phyloP scores from a whole-genome alignment of 2,888 invertebrate species.

The Pasiphila rectangulata region DNA sequence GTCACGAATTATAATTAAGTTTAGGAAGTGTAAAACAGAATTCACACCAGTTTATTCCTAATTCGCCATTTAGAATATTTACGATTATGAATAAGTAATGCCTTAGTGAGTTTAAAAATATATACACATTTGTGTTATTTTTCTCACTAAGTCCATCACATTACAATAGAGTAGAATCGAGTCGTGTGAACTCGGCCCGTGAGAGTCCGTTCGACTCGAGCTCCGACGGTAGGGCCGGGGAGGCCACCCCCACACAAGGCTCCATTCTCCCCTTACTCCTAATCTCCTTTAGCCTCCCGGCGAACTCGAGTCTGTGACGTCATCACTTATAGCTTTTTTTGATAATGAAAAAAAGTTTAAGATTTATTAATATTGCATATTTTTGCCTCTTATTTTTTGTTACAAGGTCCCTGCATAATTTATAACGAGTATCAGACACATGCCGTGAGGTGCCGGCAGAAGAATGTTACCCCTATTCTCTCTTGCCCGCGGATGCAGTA shows the following conservation, averaged over 20 bases:
- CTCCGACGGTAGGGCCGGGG: background rate
- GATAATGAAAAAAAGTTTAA: conserved; percentile 65
- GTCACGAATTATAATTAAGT: too few relatives aligned
- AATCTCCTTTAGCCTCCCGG: conserved; percentile 68
- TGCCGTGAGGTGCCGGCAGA: too few relatives aligned
- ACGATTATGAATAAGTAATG: too few relatives aligned
- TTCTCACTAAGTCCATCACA: conserved; percentile 10
- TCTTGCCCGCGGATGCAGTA: too few relatives aligned
- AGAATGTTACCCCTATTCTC: too few relatives aligned
- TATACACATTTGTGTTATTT: too few relatives aligned
- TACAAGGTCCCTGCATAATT: conserved; percentile 47
- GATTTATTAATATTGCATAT: conserved; percentile 49
- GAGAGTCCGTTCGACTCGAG: conserved; percentile 38
- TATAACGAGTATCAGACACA: conserved; percentile 25
- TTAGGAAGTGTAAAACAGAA: too few relatives aligned
- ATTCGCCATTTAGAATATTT: too few relatives aligned
- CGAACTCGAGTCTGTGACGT: conserved; percentile 66
- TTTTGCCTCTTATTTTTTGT: conserved; percentile 40
- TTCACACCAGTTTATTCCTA: too few relatives aligned
- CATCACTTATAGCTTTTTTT: conserved; percentile 71
- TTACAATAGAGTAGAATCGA: conserved; percentile 18
- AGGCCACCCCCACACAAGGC: conserved; percentile 47
- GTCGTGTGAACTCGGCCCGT: conserved; percentile 11
- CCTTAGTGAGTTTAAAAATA: too few relatives aligned
- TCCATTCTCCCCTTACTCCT: conserved; percentile 55